Percentiles rank a stretch among this genome's conserved stretches.
Conservation (phyloP, 2,113 vertebrate genomes). For the Pristiophorus japonicus region DNA sequence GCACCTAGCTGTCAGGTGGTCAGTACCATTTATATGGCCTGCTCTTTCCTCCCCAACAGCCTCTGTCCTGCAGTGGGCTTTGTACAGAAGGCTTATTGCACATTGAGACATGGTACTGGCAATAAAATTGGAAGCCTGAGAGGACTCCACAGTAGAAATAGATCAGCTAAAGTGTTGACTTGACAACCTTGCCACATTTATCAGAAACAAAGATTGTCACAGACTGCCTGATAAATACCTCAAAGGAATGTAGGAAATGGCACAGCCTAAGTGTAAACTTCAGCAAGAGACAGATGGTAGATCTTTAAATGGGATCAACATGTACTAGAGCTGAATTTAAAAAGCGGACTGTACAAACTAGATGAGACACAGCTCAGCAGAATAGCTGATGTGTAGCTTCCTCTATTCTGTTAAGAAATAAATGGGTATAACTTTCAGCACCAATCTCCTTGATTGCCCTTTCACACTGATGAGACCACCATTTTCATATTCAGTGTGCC, state of each 20-base stretch:
- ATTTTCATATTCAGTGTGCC: not conserved
- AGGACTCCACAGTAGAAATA: not conserved
- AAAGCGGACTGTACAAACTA: not conserved
- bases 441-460: not conserved
- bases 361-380: not conserved
- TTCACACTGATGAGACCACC: not conserved
- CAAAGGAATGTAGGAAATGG: slow-evolving; percentile 4
- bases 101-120: not conserved
- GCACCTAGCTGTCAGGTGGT: not conserved
- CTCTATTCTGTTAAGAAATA: not conserved
- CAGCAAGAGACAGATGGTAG: not conserved
- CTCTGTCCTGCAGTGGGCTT: not conserved
- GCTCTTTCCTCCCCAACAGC: not conserved
- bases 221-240: not conserved
- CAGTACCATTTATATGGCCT: not conserved
- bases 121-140: not conserved
- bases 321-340: not conserved
- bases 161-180: slow-evolving; percentile 10
- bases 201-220: slow-evolving; percentile 5
- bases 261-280: not conserved
- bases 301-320: not conserved
- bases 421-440: not conserved
- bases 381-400: not conserved
- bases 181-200: not conserved
- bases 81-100: not conserved